A percentile compares a stretch with the other conserved stretches of the same genome.
Evolutionary conservation across 92 coral and sea anemone genomes (phyloP).

Genomic region (Epizoanthus stellaris): DNA sequence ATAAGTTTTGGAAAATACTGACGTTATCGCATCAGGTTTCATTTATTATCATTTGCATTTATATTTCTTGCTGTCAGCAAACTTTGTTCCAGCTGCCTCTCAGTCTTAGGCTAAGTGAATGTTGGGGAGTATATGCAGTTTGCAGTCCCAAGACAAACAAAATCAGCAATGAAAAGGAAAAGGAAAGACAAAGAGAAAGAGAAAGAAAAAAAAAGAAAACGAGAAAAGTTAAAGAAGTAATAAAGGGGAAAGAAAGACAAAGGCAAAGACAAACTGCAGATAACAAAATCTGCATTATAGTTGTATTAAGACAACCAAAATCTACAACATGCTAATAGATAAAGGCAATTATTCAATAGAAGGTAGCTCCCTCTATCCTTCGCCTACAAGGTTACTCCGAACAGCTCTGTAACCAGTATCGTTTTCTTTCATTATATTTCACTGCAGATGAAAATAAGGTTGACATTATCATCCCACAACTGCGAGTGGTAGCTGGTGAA

Average conservation of each 20-base stretch:
- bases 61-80: not conserved
- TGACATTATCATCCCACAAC: not conserved
- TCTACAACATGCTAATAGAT: too few species aligned
- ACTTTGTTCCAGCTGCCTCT: not conserved
- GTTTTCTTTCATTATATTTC: not conserved
- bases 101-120: not conserved
- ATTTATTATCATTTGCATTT: not conserved
- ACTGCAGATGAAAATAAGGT: not conserved
- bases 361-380: not conserved
- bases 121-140: not conserved
- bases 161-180: not conserved
- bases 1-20: not conserved
- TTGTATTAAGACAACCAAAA: too few species aligned
- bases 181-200: not conserved
- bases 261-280: not conserved
- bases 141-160: not conserved
- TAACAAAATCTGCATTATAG: too few species aligned
- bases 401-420: not conserved
- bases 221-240: not conserved
- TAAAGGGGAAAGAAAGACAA: not conserved
- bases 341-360: too few species aligned
- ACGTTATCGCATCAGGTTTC: not conserved
- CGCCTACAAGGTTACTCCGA: not conserved
- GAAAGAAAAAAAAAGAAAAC: not conserved
- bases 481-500: not conserved